phyloP scores from a whole-genome alignment of 2,113 vertebrate genomes.

The Actinemys pallida region DNA sequence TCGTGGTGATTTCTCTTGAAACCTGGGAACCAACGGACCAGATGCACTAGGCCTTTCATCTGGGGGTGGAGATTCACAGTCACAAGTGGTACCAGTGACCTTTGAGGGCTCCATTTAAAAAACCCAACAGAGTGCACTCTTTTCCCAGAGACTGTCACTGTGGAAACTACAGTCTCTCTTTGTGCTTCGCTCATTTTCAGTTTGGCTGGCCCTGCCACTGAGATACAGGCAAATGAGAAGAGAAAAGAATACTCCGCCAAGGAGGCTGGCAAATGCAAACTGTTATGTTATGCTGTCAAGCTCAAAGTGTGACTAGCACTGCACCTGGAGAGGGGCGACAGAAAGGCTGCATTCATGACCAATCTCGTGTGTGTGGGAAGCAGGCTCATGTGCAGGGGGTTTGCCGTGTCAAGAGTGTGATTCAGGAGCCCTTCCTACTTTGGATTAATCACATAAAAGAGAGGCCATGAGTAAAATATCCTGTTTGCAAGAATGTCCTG shows the following conservation, averaged over 20 bases:
- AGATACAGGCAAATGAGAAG: conserved; percentile 76
- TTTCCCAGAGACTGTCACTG: conserved; percentile 57
- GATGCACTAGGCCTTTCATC: conserved; percentile 1
- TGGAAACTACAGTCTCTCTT: conserved; percentile 71
- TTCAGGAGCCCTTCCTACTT: conserved; percentile 80
- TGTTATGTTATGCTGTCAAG: conserved; percentile 76
- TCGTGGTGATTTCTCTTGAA: neutral
- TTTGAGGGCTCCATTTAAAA: conserved; percentile 51
- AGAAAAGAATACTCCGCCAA: conserved; percentile 76
- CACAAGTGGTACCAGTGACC: conserved; percentile 61
- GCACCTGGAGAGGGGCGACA: conserved; percentile 83
- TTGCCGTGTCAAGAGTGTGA: conserved; percentile 75
- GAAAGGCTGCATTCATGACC: conserved; percentile 83
- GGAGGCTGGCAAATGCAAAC: conserved; percentile 76
- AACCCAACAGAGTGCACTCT: neutral
- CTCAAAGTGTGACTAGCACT: conserved; percentile 80
- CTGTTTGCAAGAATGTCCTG: conserved; percentile 72
- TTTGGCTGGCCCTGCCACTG: conserved; percentile 70
- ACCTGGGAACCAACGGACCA: conserved; percentile 7
- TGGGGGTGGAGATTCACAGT: conserved; percentile 9
- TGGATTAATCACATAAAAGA: conserved; percentile 81
- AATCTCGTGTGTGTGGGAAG: conserved; percentile 78
- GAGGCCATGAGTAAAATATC: conserved; percentile 79
- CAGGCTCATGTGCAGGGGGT: conserved; percentile 73
- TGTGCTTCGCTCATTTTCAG: conserved; percentile 74